Evolutionary conservation across 1,140 invertebrate species (phyloP).

Genomic region (Lutraria rhynchaena): DNA sequence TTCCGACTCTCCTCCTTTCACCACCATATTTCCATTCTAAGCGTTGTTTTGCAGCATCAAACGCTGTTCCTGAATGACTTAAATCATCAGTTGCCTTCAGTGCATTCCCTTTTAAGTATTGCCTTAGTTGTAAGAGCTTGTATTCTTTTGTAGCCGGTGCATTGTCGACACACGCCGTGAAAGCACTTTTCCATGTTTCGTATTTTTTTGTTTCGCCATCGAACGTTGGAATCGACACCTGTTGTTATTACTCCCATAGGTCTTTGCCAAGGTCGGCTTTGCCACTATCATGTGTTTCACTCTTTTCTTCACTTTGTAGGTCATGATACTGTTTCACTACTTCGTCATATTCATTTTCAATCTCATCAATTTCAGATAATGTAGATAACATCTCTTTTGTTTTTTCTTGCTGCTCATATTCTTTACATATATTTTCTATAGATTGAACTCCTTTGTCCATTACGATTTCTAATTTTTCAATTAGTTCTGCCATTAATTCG

Average conservation of each 20-base stretch:
- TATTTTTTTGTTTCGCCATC: slow-evolving; percentile 26
- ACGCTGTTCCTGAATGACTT: background rate
- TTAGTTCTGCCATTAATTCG: background rate
- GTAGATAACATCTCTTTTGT: background rate
- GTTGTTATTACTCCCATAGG: no score
- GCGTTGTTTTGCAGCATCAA: background rate
- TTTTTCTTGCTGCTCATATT: no score
- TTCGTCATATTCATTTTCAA: slow-evolving; percentile 1
- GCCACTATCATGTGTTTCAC: no score
- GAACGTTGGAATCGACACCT: slow-evolving; percentile 16
- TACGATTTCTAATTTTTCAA: background rate
- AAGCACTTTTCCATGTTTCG: background rate
- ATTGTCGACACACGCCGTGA: slow-evolving; percentile 13
- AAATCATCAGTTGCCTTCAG: slow-evolving; percentile 14
- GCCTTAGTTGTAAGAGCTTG: slow-evolving; percentile 17
- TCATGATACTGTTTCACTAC: no score
- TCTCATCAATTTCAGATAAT: slow-evolving; percentile 1
- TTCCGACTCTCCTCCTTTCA: background rate
- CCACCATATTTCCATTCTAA: slow-evolving; percentile 28
- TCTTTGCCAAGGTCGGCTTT: no score
- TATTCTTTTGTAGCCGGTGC: slow-evolving; percentile 9
- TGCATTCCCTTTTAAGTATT: slow-evolving; percentile 1
- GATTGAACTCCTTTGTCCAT: background rate
- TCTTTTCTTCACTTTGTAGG: no score
- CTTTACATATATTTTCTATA: background rate